Evolutionary conservation across 1,140 invertebrate genomes (phyloP), one percentile per base, ranked within the genome.

Genomic region (Cephus cinctus): DNA sequence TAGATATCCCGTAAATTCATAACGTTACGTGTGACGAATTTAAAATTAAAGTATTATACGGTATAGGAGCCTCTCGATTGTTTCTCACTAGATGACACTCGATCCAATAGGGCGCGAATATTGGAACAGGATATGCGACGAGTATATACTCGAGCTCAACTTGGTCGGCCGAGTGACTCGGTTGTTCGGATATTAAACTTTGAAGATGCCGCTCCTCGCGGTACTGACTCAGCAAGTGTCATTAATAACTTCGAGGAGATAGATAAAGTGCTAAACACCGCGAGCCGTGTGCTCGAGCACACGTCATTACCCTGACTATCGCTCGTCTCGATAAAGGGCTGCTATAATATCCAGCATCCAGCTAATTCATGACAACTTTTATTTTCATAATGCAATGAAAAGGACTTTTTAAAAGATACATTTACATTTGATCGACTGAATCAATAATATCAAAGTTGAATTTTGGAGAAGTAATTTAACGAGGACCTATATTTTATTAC

Each of bases 141-240:
- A 22, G n/a, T 14, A 5, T 32, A 30, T 16, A 41, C 15, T 41
- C 9, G 34, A 38, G 18, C 45, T 35, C 34, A 20, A 43, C 40
- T 42, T 54, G 38, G 36, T 42, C 25, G 39, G 54, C 52, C 48
- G 48, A 58, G 53, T 54, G 54, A 54, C 49, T 53, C 50, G 48
- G 47, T 54, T 56, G 45, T 55, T 49, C 54, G 48, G 57, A 63
- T 63, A 63, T 63, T 63, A 63, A 63, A 63, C 51, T 60, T 63
- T 63, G 56, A 52, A 60, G 57, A 56, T 59, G 54, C 51, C 50
- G 50, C 47, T 27, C 51, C 32, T 41, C 19, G 19, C 21, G 36
- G 25, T 30, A 54, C 57, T 63, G 61, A 63, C 47, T 63, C 61
- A 63, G 61, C 61, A 61, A 61, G 58, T 63, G 61, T 61, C 61